Evolutionary conservation across 2,113 vertebrate genomes (phyloP), one percentile per base, ranked within the genome.

Genomic region (Cyphomyrus plagiostoma): DNA sequence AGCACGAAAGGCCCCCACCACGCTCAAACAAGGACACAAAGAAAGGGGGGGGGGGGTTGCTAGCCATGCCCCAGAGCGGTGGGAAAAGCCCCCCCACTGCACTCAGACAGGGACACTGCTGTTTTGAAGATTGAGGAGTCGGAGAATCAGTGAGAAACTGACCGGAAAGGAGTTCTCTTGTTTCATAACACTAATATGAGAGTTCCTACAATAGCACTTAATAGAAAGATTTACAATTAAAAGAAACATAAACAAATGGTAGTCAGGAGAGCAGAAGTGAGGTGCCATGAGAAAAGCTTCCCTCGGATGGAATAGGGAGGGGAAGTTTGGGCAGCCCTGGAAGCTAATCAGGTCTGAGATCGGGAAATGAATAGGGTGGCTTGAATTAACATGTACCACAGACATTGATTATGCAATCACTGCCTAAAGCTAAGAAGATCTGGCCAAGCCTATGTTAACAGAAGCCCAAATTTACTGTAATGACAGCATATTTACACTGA

Each of bases 401-500:
- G 95, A 95, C 95, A 96, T 96, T 96, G 97, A 98, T 99, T 98
- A 98, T 98, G 97, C 98, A 98, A 97, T 97, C 96, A 95, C 94
- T 96, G 96, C 96, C 94, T 97, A 97, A 97, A 99, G 98, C 96
- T 97, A 97, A 92, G 94, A 95, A 97, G 96, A 97, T 97, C 98
- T 98, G 97, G 96, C 97, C 95, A 96, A 97, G 97, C 97, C 97
- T 97, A 95, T 98, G 97, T 98, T 98, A 99, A 98, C 97, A 98
- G 97, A 97, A 97, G 97, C 96, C 96, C 97, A 99, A 98, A 99
- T 99, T 98, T 99, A 98, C 97, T 97, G 97, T 99, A 98, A 99
- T 99, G 98, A 99, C 97, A 96, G 97, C 97, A 97, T 99, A 99
- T 99, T 99, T 99, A 99, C 98, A 99, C 97, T 98, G 97, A 99